Evolutionary conservation across 2,113 vertebrate species (phyloP).

Genomic region (Cromileptes altivelis): DNA sequence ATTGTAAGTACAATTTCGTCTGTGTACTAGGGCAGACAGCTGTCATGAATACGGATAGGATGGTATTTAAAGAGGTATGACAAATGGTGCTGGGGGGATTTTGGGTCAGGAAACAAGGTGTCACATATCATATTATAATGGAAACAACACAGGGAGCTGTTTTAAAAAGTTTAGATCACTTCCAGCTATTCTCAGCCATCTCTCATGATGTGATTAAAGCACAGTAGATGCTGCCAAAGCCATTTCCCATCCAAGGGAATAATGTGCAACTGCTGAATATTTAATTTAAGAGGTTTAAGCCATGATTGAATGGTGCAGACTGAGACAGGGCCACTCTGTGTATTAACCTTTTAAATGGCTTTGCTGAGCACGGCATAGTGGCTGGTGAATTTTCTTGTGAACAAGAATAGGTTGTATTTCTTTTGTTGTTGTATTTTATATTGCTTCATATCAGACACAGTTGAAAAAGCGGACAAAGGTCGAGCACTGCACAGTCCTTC

Average conservation of each 20-base stretch:
- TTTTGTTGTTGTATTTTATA: not conserved
- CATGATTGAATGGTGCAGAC: not conserved
- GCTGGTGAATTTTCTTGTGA: not conserved
- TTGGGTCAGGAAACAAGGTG: conserved; percentile 11
- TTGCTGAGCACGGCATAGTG: not conserved
- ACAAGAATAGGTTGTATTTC: not conserved
- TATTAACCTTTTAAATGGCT: not conserved
- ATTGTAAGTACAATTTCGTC: not conserved
- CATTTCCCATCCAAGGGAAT: not conserved
- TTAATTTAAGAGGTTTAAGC: not conserved
- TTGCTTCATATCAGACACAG: not conserved
- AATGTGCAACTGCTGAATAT: not conserved
- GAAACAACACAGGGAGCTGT: not conserved
- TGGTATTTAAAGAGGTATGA: not conserved
- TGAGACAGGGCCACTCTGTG: not conserved
- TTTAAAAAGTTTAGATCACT: not conserved
- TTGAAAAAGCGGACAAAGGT: not conserved
- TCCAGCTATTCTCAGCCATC: not conserved
- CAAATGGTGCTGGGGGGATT: not conserved
- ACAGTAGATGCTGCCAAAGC: conserved; percentile 7
- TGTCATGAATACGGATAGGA: not conserved
- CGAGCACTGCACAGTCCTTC: not conserved
- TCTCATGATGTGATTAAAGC: not conserved
- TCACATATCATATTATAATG: not conserved
- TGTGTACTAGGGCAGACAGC: not conserved